These are phyloP conservation scores for Capreolus pygargus DNA, from an alignment of 2,113 vertebrate species.

Conservation along the genomic window DNA sequence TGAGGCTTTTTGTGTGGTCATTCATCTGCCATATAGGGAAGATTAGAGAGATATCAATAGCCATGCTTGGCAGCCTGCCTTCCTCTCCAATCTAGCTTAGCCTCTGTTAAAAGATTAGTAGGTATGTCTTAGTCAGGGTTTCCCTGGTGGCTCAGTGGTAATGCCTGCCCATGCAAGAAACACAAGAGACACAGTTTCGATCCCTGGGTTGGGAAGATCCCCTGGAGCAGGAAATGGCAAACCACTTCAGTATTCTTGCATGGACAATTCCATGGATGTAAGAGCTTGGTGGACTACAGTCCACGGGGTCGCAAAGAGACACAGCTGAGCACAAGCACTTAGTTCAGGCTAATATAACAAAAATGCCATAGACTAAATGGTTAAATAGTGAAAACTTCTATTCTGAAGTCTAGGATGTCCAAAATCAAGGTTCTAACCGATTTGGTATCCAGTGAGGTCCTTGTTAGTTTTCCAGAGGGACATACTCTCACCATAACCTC, in stretches of 20 bases:
- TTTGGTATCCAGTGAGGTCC: background rate
- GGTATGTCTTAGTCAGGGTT: background rate
- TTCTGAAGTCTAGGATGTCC: background rate
- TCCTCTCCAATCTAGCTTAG: background rate
- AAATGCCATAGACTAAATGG: background rate
- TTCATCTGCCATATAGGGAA: background rate
- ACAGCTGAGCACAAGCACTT: background rate
- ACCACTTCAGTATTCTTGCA: background rate
- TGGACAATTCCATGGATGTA: background rate
- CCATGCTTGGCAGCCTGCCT: accelerated
- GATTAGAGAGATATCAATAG: background rate
- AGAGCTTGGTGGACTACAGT: background rate
- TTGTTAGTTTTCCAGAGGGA: background rate
- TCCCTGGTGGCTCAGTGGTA: background rate
- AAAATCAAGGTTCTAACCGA: background rate
- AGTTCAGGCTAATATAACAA: background rate
- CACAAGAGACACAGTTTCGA: background rate
- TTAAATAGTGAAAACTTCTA: background rate
- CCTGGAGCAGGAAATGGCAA: background rate
- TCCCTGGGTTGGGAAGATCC: background rate
- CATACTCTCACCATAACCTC: background rate
- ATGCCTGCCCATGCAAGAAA: background rate
- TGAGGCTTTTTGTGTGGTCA: background rate
- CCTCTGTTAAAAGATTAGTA: background rate
- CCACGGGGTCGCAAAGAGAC: background rate